Base-by-base conservation (phyloP, 1,140 invertebrate species). In the Lasioglossum albipes region DNA sequence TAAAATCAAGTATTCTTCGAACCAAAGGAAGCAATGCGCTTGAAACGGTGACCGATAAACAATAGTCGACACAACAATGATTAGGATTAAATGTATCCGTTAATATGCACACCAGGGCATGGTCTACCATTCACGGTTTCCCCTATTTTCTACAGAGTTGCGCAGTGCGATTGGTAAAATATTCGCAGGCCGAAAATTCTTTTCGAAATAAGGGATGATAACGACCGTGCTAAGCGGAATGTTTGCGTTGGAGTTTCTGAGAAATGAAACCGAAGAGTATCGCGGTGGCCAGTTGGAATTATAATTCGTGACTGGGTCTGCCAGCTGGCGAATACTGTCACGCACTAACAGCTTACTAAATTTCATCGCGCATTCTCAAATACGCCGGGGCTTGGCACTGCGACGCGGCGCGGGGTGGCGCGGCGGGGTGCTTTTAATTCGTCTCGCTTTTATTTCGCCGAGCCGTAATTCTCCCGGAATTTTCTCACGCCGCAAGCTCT, bases 401-500 rank as follows among this genome's bases (percentile, higher is more conserved):
- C 18, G 18, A 36, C 36, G 36, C 18, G 5, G 7, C 2, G 18
- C 49, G 49, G 16, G 13, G 52, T 10, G 5, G 5, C 22, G 9
- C 18, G 18, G 22, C 22, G 31, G 27, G 27, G 7, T 42, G 80
- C 61, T 80, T 88, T 87, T 59, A 59, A 59, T 59, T 59, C 57
- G 57, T n/a, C 18, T 20, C 57, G 20, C 20, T n/a, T 59, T 59
- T 87, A 85, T 81, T 83, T 71, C n/a, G 22, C 9, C 6, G 57
- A 1, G 45, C 42, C 75, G 78, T 82, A 82, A 85, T 45, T 86
- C 71, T 61, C 67, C 62, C 57, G 57, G 64, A 79, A 85, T 76
- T 76, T 68, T 67, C 79, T 62, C 57, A 6, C 45, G 20, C 75
- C 70, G 57, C 69, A 62, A 27, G 18, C 54, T 22, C 66, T 69